Evolutionary conservation across 2,113 vertebrate species (phyloP), one percentile per base, ranked within the genome.

Genomic region (Leptobrachium ailaonicum): DNA sequence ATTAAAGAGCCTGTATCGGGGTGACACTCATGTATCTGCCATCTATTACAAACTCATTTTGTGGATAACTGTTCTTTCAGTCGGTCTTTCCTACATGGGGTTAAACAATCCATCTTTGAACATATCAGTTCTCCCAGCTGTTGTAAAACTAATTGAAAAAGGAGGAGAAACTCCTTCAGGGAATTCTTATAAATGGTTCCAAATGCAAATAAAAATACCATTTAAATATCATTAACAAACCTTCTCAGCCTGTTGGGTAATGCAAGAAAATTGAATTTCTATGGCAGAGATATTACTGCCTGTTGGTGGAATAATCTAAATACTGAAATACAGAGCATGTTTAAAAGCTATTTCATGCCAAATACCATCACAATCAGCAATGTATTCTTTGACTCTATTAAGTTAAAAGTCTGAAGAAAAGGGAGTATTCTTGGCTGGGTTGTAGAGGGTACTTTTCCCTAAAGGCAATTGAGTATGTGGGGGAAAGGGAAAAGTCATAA

Each of bases 171-270:
- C 41, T 81, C 79, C 79, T 32, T 74, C 71, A 47, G 79, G 79
- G 79, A 81, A 74, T 81, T 75, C 71, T 81, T 81, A 81, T 67
- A 81, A 81, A 81, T 81, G 79, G 79, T 81, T 81, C 72, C 42
- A 81, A 81, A 81, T 69, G 79, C 79, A 81, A 81, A 81, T 81
- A 81, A 81, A 81, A 81, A 81, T 81, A 81, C 79, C 64, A 81
- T 81, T 81, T 81, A 81, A 81, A 81, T 81, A 81, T 81, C 79
- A 81, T 81, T 81, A 81, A 81, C 79, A 81, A 81, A 81, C 66
- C 50, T 81, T 62, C 53, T 69, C 72, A 69, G 79, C 79, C 79
- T 81, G 66, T 75, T 81, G 79, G 72, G 72, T 75, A 81, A 81
- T 75, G 79, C 79, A 81, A 62, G 79, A 64, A 75, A 81, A 81